Evolutionary conservation across 2,797 vertebrate genomes (phyloP), one percentile per base, ranked within the genome.

Genomic region (Coregonus suidteri): DNA sequence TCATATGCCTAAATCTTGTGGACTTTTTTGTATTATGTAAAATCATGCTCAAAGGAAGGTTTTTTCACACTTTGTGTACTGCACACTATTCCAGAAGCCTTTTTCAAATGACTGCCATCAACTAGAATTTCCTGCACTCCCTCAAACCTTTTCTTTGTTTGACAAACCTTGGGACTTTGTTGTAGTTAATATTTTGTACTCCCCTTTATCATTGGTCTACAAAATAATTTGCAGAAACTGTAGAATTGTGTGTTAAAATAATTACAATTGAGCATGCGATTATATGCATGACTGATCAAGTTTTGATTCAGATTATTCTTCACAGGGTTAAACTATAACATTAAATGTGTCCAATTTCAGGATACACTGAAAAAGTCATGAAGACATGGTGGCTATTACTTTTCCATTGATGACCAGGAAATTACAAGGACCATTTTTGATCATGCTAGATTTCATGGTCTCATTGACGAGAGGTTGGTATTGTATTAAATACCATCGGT

Each of bases 321-420:
- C 41, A 47, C 41, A 47, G 9, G 41, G 11, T 13, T 47, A 9
- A 47, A 47, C 41, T 11, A 47, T 47, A 47, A 47, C 41, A 47
- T 47, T 3, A 47, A 47, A 47, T 47, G 3, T 47, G 41, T 47
- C 3, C 0, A 13, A 47, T 47, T 47, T 47, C 41, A 11, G 41
- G 41, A 47, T 11, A 47, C 41, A 47, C 41, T 47, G 41, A 47
- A 47, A 47, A 47, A 13, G 9, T 47, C 2, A 47, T 47, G 9
- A 47, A 16, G 18, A 52, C 37, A 41, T 71, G 41, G 9, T 52
- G 47, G 52, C 41, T 47, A 47, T 47, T 47, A 47, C 41, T 18
- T n/a, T 71, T 52, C 15, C 69, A 51, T 71, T 71, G 41, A 51
- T 51, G 69, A n/a, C 41, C 69, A 71, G 69, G 41, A 71, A 71